A percentile compares a stretch with the other conserved stretches of the same genome.
phyloP scores from a whole-genome alignment of 2,113 vertebrate species.

The Nymphicus hollandicus region DNA sequence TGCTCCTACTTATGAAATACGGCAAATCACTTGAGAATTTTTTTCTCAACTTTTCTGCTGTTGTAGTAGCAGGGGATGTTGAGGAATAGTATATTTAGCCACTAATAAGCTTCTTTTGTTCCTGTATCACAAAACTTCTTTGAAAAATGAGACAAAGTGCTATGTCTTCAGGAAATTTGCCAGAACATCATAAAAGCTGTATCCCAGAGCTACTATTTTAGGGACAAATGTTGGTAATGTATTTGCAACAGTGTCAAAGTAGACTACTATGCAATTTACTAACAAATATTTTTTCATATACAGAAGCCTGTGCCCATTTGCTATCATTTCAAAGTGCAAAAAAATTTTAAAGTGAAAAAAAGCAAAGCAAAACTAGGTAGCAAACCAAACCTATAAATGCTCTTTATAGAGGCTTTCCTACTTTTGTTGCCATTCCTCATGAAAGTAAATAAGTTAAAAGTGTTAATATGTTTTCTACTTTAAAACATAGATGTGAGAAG shows the following conservation, averaged over 20 bases:
- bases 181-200: neutral
- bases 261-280: neutral
- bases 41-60: neutral
- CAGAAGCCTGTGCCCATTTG: neutral
- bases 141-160: neutral
- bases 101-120: neutral
- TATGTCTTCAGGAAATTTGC: neutral
- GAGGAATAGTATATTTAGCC: neutral
- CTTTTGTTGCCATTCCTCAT: neutral
- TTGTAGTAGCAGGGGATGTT: neutral
- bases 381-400: neutral
- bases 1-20: neutral
- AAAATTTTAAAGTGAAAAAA: neutral
- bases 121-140: neutral
- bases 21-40: neutral
- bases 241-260: neutral
- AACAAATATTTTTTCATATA: neutral
- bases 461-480: neutral
- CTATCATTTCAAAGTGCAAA: neutral
- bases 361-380: neutral
- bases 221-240: neutral
- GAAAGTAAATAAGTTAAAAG: neutral
- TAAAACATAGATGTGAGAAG: neutral
- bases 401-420: neutral
- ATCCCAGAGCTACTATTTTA: neutral